Evolutionary conservation across 2,113 vertebrate species (phyloP).

Genomic region (Trogon surrucura): DNA sequence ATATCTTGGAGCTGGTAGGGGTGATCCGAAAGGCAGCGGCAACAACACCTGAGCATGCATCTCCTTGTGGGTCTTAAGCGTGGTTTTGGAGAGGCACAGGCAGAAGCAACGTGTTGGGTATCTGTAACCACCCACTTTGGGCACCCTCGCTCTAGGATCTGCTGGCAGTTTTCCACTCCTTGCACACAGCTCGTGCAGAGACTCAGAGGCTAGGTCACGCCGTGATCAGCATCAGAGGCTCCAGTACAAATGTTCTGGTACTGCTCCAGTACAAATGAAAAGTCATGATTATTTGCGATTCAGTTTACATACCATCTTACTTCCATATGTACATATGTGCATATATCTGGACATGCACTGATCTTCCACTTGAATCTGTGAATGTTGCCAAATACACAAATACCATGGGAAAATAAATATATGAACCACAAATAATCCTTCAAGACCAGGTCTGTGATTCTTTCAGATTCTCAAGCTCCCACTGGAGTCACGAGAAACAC

Average conservation of each 20-base stretch:
- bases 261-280: neutral
- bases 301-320: neutral
- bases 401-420: neutral
- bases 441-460: neutral
- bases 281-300: neutral
- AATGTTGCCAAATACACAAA: neutral
- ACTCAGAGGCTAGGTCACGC: accelerated
- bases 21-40: neutral
- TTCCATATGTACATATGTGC: neutral
- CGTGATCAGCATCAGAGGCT: neutral
- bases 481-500: neutral
- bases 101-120: neutral
- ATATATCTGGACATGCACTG: accelerated
- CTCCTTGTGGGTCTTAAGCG: accelerated
- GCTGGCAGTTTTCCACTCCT: neutral
- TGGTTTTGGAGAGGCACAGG: neutral
- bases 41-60: neutral
- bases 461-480: neutral
- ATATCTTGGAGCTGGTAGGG: neutral
- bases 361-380: neutral
- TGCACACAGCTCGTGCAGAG: accelerated
- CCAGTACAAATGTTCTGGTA: neutral
- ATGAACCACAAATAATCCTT: neutral
- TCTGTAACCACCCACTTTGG: neutral
- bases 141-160: neutral